Conservation (phyloP, 2,113 vertebrate genomes). For the crab-eating macaque (Macaca fascicularis) region DNA sequence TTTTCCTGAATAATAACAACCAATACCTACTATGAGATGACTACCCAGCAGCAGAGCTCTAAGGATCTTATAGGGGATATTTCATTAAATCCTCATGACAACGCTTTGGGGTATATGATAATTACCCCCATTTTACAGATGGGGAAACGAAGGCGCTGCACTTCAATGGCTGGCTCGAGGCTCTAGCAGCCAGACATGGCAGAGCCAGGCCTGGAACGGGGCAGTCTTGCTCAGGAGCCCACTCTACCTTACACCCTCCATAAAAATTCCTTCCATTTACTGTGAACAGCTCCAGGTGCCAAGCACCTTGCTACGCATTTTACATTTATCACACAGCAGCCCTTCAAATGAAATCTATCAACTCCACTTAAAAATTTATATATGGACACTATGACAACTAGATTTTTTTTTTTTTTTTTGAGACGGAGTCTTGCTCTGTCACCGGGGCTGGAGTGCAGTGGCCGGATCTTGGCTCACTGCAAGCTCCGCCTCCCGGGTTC, state of each 20-base stretch:
- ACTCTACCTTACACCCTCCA: background rate
- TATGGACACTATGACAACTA: background rate
- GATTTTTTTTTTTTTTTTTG: background rate
- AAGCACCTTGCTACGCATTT: background rate
- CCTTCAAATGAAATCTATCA: background rate
- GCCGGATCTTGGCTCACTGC: no score
- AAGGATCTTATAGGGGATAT: background rate
- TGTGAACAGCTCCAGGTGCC: background rate
- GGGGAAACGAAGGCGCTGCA: background rate
- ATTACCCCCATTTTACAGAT: background rate
- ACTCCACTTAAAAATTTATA: background rate
- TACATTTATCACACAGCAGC: background rate
- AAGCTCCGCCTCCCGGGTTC: no score
- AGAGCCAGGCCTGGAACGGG: background rate
- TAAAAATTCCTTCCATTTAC: background rate
- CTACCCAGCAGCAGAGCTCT: background rate
- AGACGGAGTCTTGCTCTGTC: no score
- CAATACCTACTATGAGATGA: background rate
- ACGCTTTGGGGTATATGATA: accelerated
- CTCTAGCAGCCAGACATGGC: background rate
- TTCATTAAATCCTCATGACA: background rate
- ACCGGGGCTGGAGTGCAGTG: no score
- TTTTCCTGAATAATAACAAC: background rate
- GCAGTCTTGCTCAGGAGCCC: background rate
- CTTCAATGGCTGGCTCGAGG: background rate